A percentile compares a stretch with the other conserved stretches of the same genome.
These are phyloP conservation scores for Eumaeus atala DNA, from an alignment of 1,140 invertebrate species.

Conservation along the genomic window DNA sequence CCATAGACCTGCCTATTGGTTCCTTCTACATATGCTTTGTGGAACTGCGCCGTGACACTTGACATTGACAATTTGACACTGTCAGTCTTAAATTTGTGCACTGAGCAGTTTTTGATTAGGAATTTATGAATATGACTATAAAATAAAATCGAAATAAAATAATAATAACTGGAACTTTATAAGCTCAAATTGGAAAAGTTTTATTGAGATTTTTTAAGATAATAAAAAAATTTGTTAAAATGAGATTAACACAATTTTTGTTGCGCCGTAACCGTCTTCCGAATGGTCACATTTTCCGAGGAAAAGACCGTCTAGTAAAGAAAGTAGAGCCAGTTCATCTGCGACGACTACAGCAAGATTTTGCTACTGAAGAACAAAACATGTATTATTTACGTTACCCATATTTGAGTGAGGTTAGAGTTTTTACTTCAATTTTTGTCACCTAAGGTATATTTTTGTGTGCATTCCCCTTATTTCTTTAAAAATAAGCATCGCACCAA, in stretches of 20 bases:
- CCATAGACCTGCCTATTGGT: too few species aligned
- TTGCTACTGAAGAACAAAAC: constrained; percentile 60
- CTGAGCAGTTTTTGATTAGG: too few species aligned
- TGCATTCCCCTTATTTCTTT: background rate
- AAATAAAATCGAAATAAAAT: too few species aligned
- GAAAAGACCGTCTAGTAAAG: constrained; percentile 57
- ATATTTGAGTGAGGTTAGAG: constrained; percentile 52
- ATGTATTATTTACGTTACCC: constrained; percentile 63
- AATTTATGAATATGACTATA: too few species aligned
- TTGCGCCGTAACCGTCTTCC: constrained; percentile 55
- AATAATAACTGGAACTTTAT: too few species aligned
- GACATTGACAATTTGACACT: too few species aligned
- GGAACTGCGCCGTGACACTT: too few species aligned
- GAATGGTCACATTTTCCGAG: constrained; percentile 61
- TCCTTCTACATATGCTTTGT: too few species aligned
- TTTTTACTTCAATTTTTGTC: background rate
- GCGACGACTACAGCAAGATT: constrained; percentile 34
- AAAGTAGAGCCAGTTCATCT: constrained; percentile 53
- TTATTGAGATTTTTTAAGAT: too few species aligned
- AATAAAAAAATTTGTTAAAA: constrained; percentile 22
- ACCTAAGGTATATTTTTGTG: background rate
- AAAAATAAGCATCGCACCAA: too few species aligned
- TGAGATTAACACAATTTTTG: constrained; percentile 48
- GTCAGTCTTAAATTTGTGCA: too few species aligned
- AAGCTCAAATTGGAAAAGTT: too few species aligned